Conservation (phyloP, 2,113 vertebrate genomes). For the Hypanus sabinus region DNA sequence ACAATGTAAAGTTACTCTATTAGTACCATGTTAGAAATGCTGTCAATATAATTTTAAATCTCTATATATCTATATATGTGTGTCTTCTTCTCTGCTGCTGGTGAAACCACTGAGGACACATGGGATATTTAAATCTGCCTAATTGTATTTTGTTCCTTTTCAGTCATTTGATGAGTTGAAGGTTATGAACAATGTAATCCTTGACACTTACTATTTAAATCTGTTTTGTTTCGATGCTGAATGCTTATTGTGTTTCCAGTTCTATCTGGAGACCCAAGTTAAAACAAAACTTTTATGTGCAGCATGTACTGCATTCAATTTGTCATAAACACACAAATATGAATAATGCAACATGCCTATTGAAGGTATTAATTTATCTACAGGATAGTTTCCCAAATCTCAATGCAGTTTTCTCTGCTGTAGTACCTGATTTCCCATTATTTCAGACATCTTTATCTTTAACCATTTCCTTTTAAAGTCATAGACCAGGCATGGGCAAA, state of each 20-base stretch:
- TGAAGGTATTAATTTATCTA: background rate
- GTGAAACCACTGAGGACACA: background rate
- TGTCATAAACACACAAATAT: background rate
- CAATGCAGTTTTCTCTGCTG: background rate
- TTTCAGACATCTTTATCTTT: background rate
- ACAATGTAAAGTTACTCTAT: slow-evolving; percentile 8
- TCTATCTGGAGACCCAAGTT: background rate
- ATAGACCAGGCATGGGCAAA: too few relatives aligned
- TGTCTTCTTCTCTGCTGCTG: background rate
- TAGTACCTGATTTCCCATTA: background rate
- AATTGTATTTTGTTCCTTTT: slow-evolving; percentile 17
- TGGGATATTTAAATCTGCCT: background rate
- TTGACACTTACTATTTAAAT: background rate
- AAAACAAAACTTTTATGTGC: background rate
- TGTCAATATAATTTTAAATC: slow-evolving; percentile 23
- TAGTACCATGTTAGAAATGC: background rate
- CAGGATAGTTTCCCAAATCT: background rate
- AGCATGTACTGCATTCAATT: background rate
- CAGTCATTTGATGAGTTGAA: background rate
- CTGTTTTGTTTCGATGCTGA: background rate
- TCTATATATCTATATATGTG: background rate
- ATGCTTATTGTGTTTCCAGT: background rate
- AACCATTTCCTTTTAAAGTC: background rate
- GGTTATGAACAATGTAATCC: background rate
- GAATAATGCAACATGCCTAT: background rate